These are phyloP conservation scores for Plagodis pulveraria DNA, from an alignment of 2,888 invertebrate species.

Conservation along the genomic window DNA sequence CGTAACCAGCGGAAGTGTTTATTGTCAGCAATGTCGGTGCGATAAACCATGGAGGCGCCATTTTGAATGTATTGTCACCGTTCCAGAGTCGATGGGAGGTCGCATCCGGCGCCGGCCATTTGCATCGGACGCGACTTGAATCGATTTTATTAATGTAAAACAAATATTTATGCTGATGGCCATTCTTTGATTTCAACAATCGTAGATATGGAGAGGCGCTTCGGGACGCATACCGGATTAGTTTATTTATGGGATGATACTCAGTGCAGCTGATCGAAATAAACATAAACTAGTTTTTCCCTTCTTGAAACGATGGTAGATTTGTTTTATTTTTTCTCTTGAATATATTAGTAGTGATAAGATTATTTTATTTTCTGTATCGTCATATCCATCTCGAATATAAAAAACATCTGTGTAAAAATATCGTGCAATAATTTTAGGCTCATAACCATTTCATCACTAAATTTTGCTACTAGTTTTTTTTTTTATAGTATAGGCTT, in stretches of 20 bases:
- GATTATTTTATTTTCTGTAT: no score
- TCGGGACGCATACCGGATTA: constrained; percentile 20
- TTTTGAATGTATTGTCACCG: constrained; percentile 76
- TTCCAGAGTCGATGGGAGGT: constrained; percentile 78
- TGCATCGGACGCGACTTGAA: constrained; percentile 77
- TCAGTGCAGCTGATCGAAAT: constrained; percentile 8
- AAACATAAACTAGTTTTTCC: not conserved
- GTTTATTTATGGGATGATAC: constrained; percentile 6
- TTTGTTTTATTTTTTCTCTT: not conserved
- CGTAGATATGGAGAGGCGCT: constrained; percentile 26
- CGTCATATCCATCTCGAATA: no score
- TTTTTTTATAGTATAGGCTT: no score
- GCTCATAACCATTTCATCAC: no score
- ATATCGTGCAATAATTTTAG: no score
- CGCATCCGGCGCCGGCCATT: constrained; percentile 82
- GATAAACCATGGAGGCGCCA: constrained; percentile 78
- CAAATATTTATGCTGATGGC: constrained; percentile 40
- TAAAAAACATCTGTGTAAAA: no score
- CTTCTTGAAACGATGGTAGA: not conserved
- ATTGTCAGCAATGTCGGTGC: constrained; percentile 50
- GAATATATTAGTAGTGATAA: no score
- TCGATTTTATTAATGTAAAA: constrained; percentile 62
- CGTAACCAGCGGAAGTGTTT: constrained; percentile 66
- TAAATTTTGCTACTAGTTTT: no score
- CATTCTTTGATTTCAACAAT: constrained; percentile 34